Evolutionary conservation across 2,113 vertebrate genomes (phyloP).

Genomic region (Myotis lucifugus): DNA sequence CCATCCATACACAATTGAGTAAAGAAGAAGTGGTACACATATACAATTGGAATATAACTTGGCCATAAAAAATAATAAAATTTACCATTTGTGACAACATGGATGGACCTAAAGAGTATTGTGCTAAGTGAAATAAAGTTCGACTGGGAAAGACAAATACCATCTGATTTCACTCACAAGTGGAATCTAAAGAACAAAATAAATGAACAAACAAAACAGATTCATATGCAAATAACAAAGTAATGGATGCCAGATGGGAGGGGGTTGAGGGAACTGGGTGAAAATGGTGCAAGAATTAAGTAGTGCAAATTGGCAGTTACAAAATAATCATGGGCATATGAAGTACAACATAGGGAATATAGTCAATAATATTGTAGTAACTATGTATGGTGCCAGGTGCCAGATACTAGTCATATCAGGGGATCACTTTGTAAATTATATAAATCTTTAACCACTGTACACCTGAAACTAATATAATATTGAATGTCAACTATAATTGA

Average conservation of each 20-base stretch:
- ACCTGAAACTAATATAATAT: background rate
- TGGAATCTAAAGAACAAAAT: background rate
- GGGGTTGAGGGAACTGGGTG: background rate
- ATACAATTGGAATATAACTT: background rate
- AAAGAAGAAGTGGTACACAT: background rate
- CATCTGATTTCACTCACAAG: background rate
- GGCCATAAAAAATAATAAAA: background rate
- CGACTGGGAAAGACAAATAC: background rate
- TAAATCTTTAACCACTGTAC: background rate
- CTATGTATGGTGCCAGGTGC: background rate
- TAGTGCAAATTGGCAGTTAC: background rate
- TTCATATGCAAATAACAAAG: background rate
- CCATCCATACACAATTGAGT: background rate
- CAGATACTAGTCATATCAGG: background rate
- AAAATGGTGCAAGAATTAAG: background rate
- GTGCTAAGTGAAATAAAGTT: background rate
- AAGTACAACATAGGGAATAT: background rate
- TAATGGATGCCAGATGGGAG: background rate
- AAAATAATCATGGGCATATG: background rate
- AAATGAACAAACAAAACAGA: background rate
- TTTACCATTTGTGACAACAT: background rate
- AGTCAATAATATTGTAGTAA: background rate
- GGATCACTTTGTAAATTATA: background rate
- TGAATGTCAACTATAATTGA: background rate
- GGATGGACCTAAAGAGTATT: background rate